phyloP scores from a whole-genome alignment of 1,140 invertebrate species.

The Pogonomyrmex barbatus region DNA sequence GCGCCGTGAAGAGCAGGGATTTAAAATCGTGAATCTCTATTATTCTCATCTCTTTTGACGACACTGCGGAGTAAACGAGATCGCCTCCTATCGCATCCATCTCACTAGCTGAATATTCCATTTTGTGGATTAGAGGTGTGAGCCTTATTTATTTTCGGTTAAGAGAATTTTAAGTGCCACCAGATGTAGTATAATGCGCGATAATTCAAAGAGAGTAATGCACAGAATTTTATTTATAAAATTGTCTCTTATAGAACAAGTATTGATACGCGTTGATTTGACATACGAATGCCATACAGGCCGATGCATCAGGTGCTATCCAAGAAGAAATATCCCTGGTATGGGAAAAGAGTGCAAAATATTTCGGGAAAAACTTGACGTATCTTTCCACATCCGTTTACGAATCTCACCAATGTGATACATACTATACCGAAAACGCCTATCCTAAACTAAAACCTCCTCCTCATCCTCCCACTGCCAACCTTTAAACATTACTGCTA shows the following conservation, averaged over 20 bases:
- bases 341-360: constrained; percentile 36
- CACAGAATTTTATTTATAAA: not conserved
- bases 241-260: not conserved
- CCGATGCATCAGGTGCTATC: not conserved
- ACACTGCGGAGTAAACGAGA: constrained; percentile 57
- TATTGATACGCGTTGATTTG: constrained; percentile 32
- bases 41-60: constrained; percentile 15
- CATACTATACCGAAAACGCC: constrained; percentile 23
- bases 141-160: constrained; percentile 77
- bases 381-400: constrained; percentile 57
- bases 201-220: constrained; percentile 71
- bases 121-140: constrained; percentile 67
- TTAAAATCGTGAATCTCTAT: constrained; percentile 64
- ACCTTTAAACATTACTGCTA: constrained; percentile 35
- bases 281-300: not conserved
- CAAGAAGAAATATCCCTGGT: not conserved
- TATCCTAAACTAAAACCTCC: not conserved
- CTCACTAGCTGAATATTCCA: constrained; percentile 51
- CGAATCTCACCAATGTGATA: constrained; percentile 49
- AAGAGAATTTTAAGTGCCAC: constrained; percentile 73
- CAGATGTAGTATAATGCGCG: constrained; percentile 24
- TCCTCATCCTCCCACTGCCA: too few species aligned
- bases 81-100: constrained; percentile 17
- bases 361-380: constrained; percentile 51
- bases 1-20: not conserved